A percentile compares a stretch with the other conserved stretches of the same genome.
Conservation (phyloP, 2,797 vertebrate species). For the Helarctos malayanus region DNA sequence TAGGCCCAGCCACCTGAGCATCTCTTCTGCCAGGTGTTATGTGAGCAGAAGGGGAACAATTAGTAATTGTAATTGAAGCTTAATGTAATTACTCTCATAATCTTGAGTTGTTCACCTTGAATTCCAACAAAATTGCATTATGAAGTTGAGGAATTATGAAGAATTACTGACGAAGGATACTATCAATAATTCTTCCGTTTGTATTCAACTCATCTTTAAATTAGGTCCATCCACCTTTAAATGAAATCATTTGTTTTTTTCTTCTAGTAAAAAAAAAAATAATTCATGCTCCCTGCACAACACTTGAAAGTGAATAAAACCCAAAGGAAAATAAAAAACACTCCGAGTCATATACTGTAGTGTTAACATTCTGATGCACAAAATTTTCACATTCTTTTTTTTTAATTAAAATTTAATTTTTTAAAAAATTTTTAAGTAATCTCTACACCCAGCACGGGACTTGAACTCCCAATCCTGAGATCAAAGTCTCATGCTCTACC, state of each 20-base stretch:
- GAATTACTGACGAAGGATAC: not conserved
- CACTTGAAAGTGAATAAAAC: not conserved
- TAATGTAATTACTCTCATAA: not conserved
- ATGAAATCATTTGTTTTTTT: constrained; percentile 3
- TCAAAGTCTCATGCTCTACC: not conserved
- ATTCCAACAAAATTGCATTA: not conserved
- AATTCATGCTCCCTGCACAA: not conserved
- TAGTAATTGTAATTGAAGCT: constrained; percentile 11
- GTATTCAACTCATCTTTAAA: not conserved
- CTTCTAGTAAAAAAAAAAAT: not conserved
- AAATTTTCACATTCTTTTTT: not conserved
- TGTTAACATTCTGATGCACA: not conserved
- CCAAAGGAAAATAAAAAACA: constrained; percentile 10
- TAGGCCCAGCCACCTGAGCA: not conserved
- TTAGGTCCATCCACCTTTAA: constrained; percentile 7
- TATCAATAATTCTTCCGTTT: not conserved
- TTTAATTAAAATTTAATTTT: not conserved
- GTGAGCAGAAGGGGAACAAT: not conserved
- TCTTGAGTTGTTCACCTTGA: not conserved
- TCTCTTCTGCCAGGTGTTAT: not conserved
- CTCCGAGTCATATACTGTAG: not conserved
- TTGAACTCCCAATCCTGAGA: not conserved
- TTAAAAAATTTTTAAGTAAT: not conserved
- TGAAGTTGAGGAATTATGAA: not conserved
- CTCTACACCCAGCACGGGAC: not conserved